Percentiles rank a stretch among this genome's conserved stretches.
Evolutionary conservation across 2,113 vertebrate species (phyloP).

Genomic region (Phrynosoma blainvillii): DNA sequence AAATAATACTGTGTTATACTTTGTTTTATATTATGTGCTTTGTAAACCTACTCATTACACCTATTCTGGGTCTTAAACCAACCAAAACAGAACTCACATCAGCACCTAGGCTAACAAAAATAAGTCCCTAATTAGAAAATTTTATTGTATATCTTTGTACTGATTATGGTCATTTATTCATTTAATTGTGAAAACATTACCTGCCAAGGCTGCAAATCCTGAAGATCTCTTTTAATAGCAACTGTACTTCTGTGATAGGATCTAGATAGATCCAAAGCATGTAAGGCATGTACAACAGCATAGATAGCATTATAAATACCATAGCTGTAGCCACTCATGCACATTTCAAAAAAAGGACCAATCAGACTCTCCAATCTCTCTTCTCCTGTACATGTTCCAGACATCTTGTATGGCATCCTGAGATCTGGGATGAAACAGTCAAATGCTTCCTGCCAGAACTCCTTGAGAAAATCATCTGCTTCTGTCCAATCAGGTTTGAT

Average conservation of each 20-base stretch:
- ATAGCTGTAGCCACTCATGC: slow-evolving; percentile 1
- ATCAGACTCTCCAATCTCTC: background rate
- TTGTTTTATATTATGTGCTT: too few species aligned
- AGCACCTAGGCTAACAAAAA: too few species aligned
- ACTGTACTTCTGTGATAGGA: background rate
- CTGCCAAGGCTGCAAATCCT: slow-evolving; percentile 3
- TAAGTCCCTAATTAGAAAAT: too few species aligned
- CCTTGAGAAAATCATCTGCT: background rate
- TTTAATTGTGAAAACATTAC: background rate
- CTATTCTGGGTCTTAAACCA: too few species aligned
- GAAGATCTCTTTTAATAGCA: too few species aligned
- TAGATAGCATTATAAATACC: slow-evolving; percentile 8
- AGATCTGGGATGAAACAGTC: background rate
- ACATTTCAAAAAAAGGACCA: background rate
- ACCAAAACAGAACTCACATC: too few species aligned
- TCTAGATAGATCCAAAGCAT: background rate
- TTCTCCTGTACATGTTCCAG: background rate
- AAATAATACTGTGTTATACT: too few species aligned
- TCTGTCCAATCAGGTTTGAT: background rate
- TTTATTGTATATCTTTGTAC: too few species aligned
- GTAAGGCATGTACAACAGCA: background rate
- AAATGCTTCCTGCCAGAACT: background rate
- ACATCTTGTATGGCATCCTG: too few species aligned
- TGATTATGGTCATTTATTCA: background rate
- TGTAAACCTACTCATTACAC: too few species aligned